Evolutionary conservation across 2,797 vertebrate species (phyloP).

Genomic region (Platyrinchus mystaceus): DNA sequence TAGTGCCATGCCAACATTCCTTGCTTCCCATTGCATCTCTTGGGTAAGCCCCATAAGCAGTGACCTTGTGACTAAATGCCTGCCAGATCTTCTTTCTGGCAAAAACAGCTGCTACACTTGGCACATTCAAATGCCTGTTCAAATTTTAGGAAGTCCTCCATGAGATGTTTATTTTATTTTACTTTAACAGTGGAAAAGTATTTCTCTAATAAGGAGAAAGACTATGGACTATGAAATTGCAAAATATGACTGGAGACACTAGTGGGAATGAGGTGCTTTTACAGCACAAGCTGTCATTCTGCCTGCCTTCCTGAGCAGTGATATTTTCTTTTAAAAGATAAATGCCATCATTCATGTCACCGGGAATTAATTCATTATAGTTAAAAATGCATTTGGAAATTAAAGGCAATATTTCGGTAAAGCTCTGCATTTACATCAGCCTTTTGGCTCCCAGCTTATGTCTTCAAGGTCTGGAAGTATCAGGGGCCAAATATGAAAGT

Average conservation of each 20-base stretch:
- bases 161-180: conserved; percentile 64
- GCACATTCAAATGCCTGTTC: conserved; percentile 45
- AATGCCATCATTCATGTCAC: not conserved
- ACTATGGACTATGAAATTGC: not conserved
- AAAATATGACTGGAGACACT: conserved; percentile 16
- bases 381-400: conserved; percentile 24
- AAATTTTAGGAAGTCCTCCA: conserved; percentile 63
- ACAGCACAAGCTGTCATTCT: conserved; percentile 32
- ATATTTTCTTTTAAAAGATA: not conserved
- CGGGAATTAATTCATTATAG: conserved; percentile 43
- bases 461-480: not conserved
- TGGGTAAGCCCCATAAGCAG: conserved; percentile 66
- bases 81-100: conserved; percentile 69
- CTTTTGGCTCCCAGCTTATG: not conserved
- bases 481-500: not conserved
- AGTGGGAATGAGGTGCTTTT: conserved; percentile 4
- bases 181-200: conserved; percentile 29
- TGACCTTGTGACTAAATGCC: conserved; percentile 67
- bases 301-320: not conserved
- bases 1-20: conserved; percentile 47
- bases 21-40: conserved; percentile 43
- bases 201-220: conserved; percentile 48
- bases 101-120: conserved; percentile 71
- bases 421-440: not conserved
- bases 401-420: not conserved